These are phyloP conservation scores for Psettodes erumei DNA, from an alignment of 2,113 vertebrate species.

Conservation along the genomic window DNA sequence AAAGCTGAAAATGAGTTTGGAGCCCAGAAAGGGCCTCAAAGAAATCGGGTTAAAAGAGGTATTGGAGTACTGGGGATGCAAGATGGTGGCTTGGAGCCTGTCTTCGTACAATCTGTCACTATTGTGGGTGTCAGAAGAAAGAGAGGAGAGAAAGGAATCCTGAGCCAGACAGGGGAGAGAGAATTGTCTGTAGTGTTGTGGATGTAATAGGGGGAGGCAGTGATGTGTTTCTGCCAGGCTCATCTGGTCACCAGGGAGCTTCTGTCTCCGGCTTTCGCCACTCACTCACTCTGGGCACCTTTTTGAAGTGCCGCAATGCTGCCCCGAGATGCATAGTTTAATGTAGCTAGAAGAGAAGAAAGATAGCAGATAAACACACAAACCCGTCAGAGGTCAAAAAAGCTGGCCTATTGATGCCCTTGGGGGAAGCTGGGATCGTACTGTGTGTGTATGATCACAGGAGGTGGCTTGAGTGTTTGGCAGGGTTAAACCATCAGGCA, in stretches of 20 bases:
- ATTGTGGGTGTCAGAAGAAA: constrained; percentile 45
- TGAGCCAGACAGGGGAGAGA: constrained; percentile 53
- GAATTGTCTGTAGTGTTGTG: constrained; percentile 66
- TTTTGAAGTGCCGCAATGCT: constrained; percentile 52
- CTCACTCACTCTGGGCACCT: no score
- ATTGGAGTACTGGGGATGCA: background rate
- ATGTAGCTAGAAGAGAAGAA: constrained; percentile 3
- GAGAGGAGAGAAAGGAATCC: constrained; percentile 42
- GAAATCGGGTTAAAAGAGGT: constrained; percentile 3
- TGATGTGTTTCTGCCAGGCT: constrained; percentile 69
- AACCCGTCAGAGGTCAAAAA: constrained; percentile 47
- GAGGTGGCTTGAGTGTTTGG: constrained; percentile 4
- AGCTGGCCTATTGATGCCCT: constrained; percentile 12
- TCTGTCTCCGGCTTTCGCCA: constrained; percentile 69
- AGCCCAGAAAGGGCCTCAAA: background rate
- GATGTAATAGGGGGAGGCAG: constrained; percentile 77
- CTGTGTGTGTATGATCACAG: constrained; percentile 21
- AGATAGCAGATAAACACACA: constrained; percentile 35
- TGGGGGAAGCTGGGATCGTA: constrained; percentile 1
- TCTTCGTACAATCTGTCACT: constrained; percentile 27
- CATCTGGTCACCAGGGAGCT: constrained; percentile 68
- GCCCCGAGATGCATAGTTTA: constrained; percentile 13
- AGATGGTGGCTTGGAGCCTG: constrained; percentile 1
- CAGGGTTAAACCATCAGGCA: constrained; percentile 49
- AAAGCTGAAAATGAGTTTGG: background rate